Evolutionary conservation across 2,113 vertebrate genomes (phyloP).

Genomic region (Chloroceryle aenea): DNA sequence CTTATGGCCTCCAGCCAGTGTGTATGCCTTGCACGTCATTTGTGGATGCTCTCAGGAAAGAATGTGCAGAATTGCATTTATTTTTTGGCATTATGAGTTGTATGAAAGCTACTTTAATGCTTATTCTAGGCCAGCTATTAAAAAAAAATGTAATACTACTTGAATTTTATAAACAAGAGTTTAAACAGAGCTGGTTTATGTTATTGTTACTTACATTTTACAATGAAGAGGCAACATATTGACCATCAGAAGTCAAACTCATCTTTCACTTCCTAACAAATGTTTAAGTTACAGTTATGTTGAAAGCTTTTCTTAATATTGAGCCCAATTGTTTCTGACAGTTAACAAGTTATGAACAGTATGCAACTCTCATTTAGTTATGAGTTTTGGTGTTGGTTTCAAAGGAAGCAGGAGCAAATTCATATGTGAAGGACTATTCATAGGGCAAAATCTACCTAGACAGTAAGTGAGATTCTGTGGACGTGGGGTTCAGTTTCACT

Average conservation of each 20-base stretch:
- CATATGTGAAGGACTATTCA: neutral
- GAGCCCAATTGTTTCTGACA: neutral
- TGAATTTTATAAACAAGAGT: slow-evolving; percentile 71
- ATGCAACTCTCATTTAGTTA: neutral
- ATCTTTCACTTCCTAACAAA: neutral
- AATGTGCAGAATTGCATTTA: slow-evolving; percentile 75
- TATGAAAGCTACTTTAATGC: slow-evolving; percentile 66
- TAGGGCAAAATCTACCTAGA: neutral
- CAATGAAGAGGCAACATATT: slow-evolving; percentile 22
- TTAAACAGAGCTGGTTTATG: slow-evolving; percentile 65
- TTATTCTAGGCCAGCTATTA: slow-evolving; percentile 55
- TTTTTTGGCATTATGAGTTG: slow-evolving; percentile 67
- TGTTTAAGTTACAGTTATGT: neutral
- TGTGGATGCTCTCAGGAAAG: slow-evolving; percentile 72
- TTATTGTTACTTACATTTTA: slow-evolving; percentile 67
- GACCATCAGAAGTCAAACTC: neutral
- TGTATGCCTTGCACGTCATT: slow-evolving; percentile 63
- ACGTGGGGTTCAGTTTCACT: neutral
- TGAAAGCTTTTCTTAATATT: slow-evolving; percentile 18
- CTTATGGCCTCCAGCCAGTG: slow-evolving; percentile 42
- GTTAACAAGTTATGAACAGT: neutral
- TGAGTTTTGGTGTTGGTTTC: neutral
- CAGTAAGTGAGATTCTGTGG: neutral
- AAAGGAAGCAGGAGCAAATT: neutral
- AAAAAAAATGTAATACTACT: slow-evolving; percentile 66